These are phyloP conservation scores for Drosophila ananassae DNA, from an alignment of 1,140 invertebrate species.

Conservation along the genomic window DNA sequence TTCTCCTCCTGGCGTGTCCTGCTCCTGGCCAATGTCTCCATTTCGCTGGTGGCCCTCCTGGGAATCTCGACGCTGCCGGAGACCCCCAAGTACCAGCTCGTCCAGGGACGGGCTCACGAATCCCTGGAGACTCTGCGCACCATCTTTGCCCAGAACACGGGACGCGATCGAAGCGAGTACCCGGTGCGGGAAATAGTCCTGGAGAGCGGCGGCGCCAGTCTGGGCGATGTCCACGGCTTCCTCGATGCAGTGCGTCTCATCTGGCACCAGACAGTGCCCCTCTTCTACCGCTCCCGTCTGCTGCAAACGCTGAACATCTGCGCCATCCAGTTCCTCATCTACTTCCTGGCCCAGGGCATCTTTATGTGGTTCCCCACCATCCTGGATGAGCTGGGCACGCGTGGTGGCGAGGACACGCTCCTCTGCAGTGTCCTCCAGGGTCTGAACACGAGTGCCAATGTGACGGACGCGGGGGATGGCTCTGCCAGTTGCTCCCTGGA, in stretches of 20 bases:
- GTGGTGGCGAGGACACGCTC: not conserved
- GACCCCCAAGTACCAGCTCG: constrained; percentile 90
- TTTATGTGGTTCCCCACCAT: constrained; percentile 84
- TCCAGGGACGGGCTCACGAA: constrained; percentile 86
- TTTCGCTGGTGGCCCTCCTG: constrained; percentile 85
- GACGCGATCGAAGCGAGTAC: constrained; percentile 44
- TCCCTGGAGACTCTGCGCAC: constrained; percentile 86
- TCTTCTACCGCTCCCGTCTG: constrained; percentile 85
- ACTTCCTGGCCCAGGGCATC: constrained; percentile 80
- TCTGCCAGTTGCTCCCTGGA: constrained; percentile 23
- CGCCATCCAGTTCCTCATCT: constrained; percentile 85
- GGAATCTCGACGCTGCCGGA: constrained; percentile 87
- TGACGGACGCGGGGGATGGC: not conserved
- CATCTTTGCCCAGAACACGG: constrained; percentile 87
- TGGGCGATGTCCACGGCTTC: constrained; percentile 59
- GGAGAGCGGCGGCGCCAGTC: constrained; percentile 52
- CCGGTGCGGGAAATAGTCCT: constrained; percentile 54
- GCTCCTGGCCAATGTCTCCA: constrained; percentile 85
- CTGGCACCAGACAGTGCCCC: constrained; percentile 84
- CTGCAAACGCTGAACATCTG: constrained; percentile 86
- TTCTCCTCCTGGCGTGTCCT: constrained; percentile 88
- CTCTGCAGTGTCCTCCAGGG: constrained; percentile 56
- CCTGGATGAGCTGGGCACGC: constrained; percentile 60
- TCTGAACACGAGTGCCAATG: constrained; percentile 7
- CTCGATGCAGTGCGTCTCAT: constrained; percentile 75